A percentile compares a stretch with the other conserved stretches of the same genome.
These are phyloP conservation scores for Smutsia temminckii DNA, from an alignment of 2,797 vertebrate genomes.

Conservation along the genomic window DNA sequence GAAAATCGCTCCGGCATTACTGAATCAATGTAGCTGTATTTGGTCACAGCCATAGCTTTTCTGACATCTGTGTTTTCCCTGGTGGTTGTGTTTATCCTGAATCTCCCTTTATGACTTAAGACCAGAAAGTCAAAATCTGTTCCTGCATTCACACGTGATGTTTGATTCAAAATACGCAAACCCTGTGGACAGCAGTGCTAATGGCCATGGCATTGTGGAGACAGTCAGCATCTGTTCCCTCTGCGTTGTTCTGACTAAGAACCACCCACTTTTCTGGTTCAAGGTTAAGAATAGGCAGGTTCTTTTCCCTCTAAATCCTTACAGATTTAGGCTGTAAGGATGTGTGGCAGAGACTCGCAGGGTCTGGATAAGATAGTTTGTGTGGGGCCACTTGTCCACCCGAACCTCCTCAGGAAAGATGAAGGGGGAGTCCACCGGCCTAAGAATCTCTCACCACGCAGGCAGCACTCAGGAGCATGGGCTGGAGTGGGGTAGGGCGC, in stretches of 20 bases:
- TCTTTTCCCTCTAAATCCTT: neutral
- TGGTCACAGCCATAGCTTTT: neutral
- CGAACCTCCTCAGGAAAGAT: neutral
- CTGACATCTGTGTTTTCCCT: neutral
- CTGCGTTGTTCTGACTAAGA: neutral
- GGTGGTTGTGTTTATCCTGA: neutral
- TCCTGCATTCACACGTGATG: neutral
- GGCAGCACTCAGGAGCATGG: neutral
- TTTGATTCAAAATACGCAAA: neutral
- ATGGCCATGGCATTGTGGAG: fast-evolving
- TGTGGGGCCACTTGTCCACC: neutral
- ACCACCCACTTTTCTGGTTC: neutral
- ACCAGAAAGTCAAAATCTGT: neutral
- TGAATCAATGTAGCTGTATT: neutral
- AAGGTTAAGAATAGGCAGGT: neutral
- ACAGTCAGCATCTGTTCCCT: neutral
- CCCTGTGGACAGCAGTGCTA: neutral
- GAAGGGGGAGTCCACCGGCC: too few species aligned
- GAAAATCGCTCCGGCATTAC: neutral
- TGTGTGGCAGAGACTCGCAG: neutral
- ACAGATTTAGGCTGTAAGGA: neutral
- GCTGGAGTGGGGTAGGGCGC: too few species aligned
- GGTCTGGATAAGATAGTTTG: neutral
- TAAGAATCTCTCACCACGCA: neutral
- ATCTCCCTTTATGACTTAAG: neutral